Percentiles rank a stretch among this genome's conserved stretches.
These are phyloP conservation scores for Varanus salvator DNA, from an alignment of 2,113 vertebrate species.

Conservation along the genomic window DNA sequence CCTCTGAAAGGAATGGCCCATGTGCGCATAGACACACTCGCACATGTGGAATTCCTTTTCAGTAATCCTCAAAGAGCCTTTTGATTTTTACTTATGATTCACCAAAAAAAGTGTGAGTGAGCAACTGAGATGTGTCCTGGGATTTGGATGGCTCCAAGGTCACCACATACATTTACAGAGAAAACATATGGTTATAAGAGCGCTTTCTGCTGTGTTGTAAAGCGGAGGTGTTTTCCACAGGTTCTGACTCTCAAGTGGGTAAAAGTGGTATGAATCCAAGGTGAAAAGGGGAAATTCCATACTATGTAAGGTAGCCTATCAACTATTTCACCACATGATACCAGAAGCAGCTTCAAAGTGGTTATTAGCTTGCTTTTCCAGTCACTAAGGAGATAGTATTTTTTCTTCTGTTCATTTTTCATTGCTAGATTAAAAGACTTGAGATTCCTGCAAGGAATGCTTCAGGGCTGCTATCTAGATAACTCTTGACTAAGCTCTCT, in stretches of 20 bases:
- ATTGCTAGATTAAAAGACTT: not conserved
- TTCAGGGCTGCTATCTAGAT: not conserved
- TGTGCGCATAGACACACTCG: slow-evolving; percentile 71
- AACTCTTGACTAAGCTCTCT: not conserved
- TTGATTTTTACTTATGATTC: slow-evolving; percentile 82
- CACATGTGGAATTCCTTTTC: slow-evolving; percentile 86
- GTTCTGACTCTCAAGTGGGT: slow-evolving; percentile 51
- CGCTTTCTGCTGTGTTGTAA: slow-evolving; percentile 54
- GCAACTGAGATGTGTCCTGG: slow-evolving; percentile 77
- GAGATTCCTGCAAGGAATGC: not conserved
- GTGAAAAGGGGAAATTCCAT: slow-evolving; percentile 45
- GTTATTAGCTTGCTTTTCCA: not conserved
- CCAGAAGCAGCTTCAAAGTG: not conserved
- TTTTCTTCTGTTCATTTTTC: not conserved
- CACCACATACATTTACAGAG: slow-evolving; percentile 75
- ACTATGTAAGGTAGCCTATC: slow-evolving; percentile 37
- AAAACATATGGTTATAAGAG: slow-evolving; percentile 79
- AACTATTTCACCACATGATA: not conserved
- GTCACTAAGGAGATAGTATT: not conserved
- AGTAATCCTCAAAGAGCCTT: slow-evolving; percentile 85
- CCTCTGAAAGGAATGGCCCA: slow-evolving; percentile 76
- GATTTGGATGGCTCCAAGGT: slow-evolving; percentile 82
- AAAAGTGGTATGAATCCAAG: slow-evolving; percentile 59
- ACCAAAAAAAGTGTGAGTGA: slow-evolving; percentile 65
- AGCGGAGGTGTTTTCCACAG: slow-evolving; percentile 63